Evolutionary conservation across 2,113 vertebrate species (phyloP), one percentile per base, ranked within the genome.

Genomic region (Eublepharis macularius): DNA sequence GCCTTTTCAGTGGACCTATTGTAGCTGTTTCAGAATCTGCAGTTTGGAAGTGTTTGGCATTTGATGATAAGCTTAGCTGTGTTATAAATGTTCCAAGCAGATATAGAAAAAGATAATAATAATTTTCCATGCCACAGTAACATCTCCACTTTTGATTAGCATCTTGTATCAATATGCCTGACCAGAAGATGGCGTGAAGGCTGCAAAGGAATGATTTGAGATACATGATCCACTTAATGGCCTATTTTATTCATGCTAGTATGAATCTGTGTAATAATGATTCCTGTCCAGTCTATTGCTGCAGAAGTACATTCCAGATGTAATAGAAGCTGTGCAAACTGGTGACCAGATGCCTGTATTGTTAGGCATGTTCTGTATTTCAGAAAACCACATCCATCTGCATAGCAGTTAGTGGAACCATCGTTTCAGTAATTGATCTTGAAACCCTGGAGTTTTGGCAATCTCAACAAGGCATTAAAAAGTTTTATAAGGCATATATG

Each of bases 391-490:
- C 57, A 80, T 85, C n/a, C 57, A 80, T 85, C 41, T 74, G n/a
- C 29, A 76, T 60, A 69, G 80, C 74, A 69, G 69, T 63, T 86
- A 63, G 54, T 69, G 65, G 77, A 74, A 65, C 54, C 34, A 45
- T 39, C 65, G 54, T 86, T 86, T 73, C 68, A 79, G 78, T 86
- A 80, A 86, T 51, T 86, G 69, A 80, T 86, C 77, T 80, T 17
- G 43, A 80, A 80, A 57, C 69, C 54, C 84, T 74, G 77, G 68
- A 86, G 54, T 86, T 86, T 80, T 80, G 77, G n/a, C 26, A 49
- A 85, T 85, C 77, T 73, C 77, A 86, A 74, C 57, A 86, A 80
- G 69, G 57, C 77, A 86, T 86, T 86, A 54, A 89, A 84, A 80
- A 81, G 76, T 89, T 93, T 91, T 84, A 34, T 34, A 80, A 69